A percentile compares a stretch with the other conserved stretches of the same genome.
These are phyloP conservation scores for Hirtodrosophila histrioides DNA, from an alignment of 2,888 invertebrate species.

Conservation along the genomic window DNA sequence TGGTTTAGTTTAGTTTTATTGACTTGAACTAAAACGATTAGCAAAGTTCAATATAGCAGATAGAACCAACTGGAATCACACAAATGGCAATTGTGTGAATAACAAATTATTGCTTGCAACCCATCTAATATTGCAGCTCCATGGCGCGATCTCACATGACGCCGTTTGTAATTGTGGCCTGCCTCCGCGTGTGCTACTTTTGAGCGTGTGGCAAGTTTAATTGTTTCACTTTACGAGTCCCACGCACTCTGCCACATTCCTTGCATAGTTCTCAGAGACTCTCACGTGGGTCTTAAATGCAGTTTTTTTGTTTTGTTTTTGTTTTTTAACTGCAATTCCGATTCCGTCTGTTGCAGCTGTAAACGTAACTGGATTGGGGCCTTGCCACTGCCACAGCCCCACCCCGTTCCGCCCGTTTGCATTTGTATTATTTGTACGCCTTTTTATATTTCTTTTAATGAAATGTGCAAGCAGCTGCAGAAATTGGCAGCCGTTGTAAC, in stretches of 20 bases:
- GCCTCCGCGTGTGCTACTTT: conserved; percentile 9
- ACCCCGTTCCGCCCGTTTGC: conserved; percentile 11
- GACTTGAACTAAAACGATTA: too few relatives aligned
- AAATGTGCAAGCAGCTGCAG: conserved; percentile 75
- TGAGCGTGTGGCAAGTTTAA: conserved; percentile 14
- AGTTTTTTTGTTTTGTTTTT: not conserved
- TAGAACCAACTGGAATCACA: too few relatives aligned
- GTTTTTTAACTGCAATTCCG: conserved; percentile 13
- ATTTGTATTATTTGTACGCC: conserved; percentile 29
- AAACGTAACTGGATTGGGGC: conserved; percentile 53
- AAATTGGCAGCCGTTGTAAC: conserved; percentile 54
- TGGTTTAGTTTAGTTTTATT: too few relatives aligned
- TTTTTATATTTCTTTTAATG: conserved; percentile 55
- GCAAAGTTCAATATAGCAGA: too few relatives aligned
- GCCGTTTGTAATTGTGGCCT: not conserved
- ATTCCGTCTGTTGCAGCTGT: conserved; percentile 45
- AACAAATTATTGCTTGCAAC: too few relatives aligned
- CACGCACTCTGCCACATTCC: conserved; percentile 54
- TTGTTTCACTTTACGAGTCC: conserved; percentile 34
- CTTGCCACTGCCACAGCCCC: conserved; percentile 1
- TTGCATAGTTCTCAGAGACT: conserved; percentile 31
- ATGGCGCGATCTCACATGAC: not conserved
- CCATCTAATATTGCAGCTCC: not conserved
- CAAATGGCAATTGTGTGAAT: too few relatives aligned
- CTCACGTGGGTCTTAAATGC: conserved; percentile 47